Evolutionary conservation across 2,888 invertebrate species (phyloP), one percentile per base, ranked within the genome.

Genomic region (Venustoraphidia nigricollis): DNA sequence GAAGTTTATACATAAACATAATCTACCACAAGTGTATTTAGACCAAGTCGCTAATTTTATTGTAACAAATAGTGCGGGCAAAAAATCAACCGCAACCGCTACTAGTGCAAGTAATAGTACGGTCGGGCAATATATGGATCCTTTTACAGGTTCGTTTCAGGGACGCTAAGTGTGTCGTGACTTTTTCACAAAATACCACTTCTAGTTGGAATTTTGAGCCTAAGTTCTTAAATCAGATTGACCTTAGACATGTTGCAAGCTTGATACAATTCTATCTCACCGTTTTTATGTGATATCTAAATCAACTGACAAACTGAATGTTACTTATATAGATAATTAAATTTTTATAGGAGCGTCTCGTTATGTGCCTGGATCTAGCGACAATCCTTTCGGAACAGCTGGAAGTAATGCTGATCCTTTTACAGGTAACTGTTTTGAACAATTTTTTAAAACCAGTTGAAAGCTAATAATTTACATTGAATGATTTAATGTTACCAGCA

Each of bases 1-100:
- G 63, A 72, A 77, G 34, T 97, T 97, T 63, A 84, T 96, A 53
- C 81, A 90, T 57, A 81, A 81, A 58, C 76, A 97, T 64, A 72
- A 81, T 57, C 71, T 97, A 52, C 88, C 87, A 50, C 88, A 91
- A 65, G 75, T 77, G 44, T 94, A 87, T 67, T 73, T 95, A 54
- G 93, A 95, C 57, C 83, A 86, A 73, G 87, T 96, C 17, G 93
- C 93, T 8, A 88, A 92, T 66, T 95, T 94, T 64, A 92, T 96
- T 51, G 71, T 89, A 3, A 84, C 79, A 53, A 94, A 94, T 64
- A 81, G 88, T 0, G 72, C 71, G 52, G 55, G 73, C 9, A 14
- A 34, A 10, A 11, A 11, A 42, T 8, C 17, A n/a, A 10, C 14
- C 17, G 34, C 34, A 34, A n/a, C 34, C 52, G 70, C 72, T 34